These are phyloP conservation scores for Lasaia peninsularis DNA, from an alignment of 1,140 invertebrate species.

Conservation along the genomic window DNA sequence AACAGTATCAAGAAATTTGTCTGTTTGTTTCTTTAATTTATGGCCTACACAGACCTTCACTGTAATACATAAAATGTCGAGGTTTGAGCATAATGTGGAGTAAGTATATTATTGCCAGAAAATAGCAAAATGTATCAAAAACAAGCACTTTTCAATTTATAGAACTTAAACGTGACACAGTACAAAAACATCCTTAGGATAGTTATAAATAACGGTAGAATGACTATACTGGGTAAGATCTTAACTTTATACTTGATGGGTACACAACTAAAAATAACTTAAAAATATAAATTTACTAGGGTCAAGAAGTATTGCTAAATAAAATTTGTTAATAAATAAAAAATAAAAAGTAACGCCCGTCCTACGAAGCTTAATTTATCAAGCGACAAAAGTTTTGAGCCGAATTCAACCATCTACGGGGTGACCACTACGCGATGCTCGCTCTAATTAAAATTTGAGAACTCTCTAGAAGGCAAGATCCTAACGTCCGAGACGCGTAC, in stretches of 20 bases:
- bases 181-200: neutral
- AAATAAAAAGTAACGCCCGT: neutral
- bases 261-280: neutral
- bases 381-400: neutral
- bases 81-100: no score
- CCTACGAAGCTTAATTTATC: neutral
- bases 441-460: conserved; percentile 2
- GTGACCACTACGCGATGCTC: conserved; percentile 3
- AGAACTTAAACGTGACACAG: no score
- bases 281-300: conserved; percentile 5
- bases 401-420: conserved; percentile 2
- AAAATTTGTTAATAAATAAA: neutral
- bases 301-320: neutral
- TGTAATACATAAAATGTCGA: no score
- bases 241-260: neutral
- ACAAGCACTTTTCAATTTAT: no score
- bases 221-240: neutral
- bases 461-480: conserved; percentile 1
- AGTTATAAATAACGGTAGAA: neutral
- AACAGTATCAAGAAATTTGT: no score
- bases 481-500: neutral
- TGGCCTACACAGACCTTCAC: no score
- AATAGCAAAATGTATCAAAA: no score
- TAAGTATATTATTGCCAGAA: no score
- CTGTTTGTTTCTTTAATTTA: no score